A percentile compares a stretch with the other conserved stretches of the same genome.
Evolutionary conservation across 2,113 vertebrate species (phyloP).

Genomic region (Bambusicola thoracicus): DNA sequence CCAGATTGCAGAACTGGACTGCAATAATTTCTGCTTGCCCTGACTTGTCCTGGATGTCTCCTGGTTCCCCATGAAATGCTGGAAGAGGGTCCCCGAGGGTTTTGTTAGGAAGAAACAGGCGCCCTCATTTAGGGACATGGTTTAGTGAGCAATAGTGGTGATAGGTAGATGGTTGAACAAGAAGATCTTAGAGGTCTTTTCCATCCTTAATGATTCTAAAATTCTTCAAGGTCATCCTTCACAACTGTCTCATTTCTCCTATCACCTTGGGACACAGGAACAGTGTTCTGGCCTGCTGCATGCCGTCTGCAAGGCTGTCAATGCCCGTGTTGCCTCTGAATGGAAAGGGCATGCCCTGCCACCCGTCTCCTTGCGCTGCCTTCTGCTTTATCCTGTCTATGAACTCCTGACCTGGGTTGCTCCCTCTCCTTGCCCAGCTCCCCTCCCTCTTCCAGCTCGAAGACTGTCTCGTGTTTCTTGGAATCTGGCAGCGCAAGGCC

Average conservation of each 20-base stretch:
- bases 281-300: neutral
- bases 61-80: neutral
- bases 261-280: neutral
- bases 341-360: constrained; percentile 24
- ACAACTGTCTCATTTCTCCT: neutral
- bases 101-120: neutral
- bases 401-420: constrained; percentile 71
- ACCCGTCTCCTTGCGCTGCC: neutral
- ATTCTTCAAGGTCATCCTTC: neutral
- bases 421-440: neutral
- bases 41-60: neutral
- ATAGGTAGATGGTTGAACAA: too few relatives aligned
- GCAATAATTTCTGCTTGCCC: neutral
- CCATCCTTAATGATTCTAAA: too few relatives aligned
- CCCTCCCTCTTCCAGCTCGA: constrained; percentile 53
- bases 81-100: neutral
- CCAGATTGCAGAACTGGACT: neutral
- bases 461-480: constrained; percentile 67
- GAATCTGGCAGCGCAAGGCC: constrained; percentile 56
- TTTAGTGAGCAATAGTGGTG: too few relatives aligned
- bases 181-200: too few relatives aligned
- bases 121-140: neutral
- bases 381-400: constrained; percentile 63
- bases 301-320: neutral
- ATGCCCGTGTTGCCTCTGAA: neutral